A percentile compares a stretch with the other conserved stretches of the same genome.
Conservation (phyloP, 2,888 invertebrate species). For the Melieria crassipennis region DNA sequence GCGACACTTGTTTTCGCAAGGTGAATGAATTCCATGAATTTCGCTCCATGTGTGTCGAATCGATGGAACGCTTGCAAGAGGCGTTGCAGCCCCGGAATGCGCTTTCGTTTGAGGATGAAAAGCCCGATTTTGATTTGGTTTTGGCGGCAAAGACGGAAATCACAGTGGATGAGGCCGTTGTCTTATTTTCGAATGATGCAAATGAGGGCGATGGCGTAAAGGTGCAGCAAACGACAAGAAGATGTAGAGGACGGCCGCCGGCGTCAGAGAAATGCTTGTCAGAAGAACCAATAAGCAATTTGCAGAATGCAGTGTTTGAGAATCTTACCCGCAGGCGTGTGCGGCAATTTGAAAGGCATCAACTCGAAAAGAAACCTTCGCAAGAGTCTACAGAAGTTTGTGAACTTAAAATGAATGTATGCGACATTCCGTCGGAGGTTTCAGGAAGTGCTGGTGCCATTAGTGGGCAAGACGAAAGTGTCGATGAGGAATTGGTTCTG, state of each 20-base stretch:
- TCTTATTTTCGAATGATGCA: background rate
- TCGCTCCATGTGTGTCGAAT: conserved; percentile 43
- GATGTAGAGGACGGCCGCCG: background rate
- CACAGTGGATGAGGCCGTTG: conserved; percentile 17
- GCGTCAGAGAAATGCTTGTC: too few relatives aligned
- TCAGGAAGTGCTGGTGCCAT: too few relatives aligned
- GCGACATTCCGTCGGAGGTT: too few relatives aligned
- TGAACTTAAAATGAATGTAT: too few relatives aligned
- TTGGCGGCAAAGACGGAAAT: conserved; percentile 17
- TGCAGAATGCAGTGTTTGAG: background rate
- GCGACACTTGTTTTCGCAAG: conserved; percentile 40
- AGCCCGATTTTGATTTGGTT: conserved; percentile 28
- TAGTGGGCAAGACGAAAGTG: background rate
- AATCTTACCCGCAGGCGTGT: too few relatives aligned
- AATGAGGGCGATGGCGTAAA: background rate
- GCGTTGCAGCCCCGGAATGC: conserved; percentile 14
- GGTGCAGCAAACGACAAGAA: background rate
- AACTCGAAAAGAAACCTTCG: too few relatives aligned
- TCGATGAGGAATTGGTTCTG: background rate
- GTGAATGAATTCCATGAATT: conserved; percentile 43
- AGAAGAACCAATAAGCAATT: background rate
- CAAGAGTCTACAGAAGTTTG: too few relatives aligned
- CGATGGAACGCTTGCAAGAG: conserved; percentile 35
- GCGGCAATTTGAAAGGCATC: too few relatives aligned
- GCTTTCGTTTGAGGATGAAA: conserved; percentile 28